Evolutionary conservation across 2,113 vertebrate species (phyloP).

Genomic region (Nycticebus coucang): DNA sequence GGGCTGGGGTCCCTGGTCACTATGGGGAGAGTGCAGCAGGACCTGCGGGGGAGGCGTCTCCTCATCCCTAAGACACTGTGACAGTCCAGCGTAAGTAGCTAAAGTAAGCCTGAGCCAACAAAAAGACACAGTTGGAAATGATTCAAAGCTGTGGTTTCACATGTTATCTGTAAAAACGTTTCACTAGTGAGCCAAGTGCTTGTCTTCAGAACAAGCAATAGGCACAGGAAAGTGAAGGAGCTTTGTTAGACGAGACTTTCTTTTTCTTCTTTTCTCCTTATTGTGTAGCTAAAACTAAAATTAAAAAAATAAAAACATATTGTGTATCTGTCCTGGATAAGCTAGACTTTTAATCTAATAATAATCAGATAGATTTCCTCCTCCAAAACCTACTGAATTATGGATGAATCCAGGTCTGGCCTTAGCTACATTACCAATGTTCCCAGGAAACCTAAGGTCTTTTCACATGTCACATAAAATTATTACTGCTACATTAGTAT

Average conservation of each 20-base stretch:
- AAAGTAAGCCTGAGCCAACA: conserved; percentile 98
- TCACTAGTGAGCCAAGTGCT: conserved; percentile 79
- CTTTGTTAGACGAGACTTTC: conserved; percentile 71
- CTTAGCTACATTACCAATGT: conserved; percentile 71
- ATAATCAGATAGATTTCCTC: conserved; percentile 75
- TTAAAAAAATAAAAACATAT: conserved; percentile 47
- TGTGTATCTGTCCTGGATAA: conserved; percentile 68
- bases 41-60: conserved; percentile 99
- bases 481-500: conserved; percentile 73
- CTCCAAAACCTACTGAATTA: conserved; percentile 66
- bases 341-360: conserved; percentile 71
- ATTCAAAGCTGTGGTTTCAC: conserved; percentile 85
- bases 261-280: conserved; percentile 59
- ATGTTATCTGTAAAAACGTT: conserved; percentile 87
- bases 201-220: conserved; percentile 83
- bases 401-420: conserved; percentile 72
- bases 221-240: conserved; percentile 73
- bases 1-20: conserved; percentile 95
- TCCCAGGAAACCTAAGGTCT: conserved; percentile 64
- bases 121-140: conserved; percentile 89
- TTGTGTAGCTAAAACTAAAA: conserved; percentile 56
- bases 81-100: conserved; percentile 99
- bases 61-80: conserved; percentile 98
- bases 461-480: conserved; percentile 74
- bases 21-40: conserved; percentile 98